These are phyloP conservation scores for Callocephalon fimbriatum DNA, from an alignment of 2,113 vertebrate genomes.

Conservation along the genomic window DNA sequence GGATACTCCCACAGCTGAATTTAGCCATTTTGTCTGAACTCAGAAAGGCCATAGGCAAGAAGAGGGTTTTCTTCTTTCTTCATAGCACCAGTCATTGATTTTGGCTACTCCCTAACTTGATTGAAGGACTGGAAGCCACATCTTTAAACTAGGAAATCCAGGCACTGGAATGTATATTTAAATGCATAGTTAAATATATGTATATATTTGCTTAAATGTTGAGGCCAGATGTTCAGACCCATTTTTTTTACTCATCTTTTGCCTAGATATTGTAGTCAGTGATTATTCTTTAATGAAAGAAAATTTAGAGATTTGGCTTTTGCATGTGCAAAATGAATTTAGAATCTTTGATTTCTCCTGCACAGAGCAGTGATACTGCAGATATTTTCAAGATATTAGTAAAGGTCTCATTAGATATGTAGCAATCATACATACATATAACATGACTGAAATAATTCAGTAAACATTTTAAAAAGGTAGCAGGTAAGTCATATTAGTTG, in stretches of 20 bases:
- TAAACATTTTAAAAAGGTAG: not conserved
- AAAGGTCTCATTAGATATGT: not conserved
- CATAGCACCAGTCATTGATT: not conserved
- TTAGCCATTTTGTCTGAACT: not conserved
- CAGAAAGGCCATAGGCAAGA: not conserved
- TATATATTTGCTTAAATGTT: not conserved
- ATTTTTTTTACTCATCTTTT: not conserved
- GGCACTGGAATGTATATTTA: not conserved
- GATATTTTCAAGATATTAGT: not conserved
- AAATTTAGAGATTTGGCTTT: not conserved
- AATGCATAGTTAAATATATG: not conserved
- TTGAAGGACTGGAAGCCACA: not conserved
- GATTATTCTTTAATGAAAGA: not conserved
- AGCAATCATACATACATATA: not conserved
- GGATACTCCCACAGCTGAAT: rapidly evolving
- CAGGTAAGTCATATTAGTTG: not conserved
- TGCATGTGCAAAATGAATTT: not conserved
- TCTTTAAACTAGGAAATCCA: not conserved
- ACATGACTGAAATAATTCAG: not conserved
- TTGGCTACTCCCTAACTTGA: not conserved
- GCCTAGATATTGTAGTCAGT: not conserved
- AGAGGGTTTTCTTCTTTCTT: not conserved
- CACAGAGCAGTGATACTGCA: not conserved
- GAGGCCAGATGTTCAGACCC: not conserved
- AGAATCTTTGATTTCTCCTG: not conserved